Conservation (phyloP, 2,113 vertebrate species). For the Atlantisia rogersi region DNA sequence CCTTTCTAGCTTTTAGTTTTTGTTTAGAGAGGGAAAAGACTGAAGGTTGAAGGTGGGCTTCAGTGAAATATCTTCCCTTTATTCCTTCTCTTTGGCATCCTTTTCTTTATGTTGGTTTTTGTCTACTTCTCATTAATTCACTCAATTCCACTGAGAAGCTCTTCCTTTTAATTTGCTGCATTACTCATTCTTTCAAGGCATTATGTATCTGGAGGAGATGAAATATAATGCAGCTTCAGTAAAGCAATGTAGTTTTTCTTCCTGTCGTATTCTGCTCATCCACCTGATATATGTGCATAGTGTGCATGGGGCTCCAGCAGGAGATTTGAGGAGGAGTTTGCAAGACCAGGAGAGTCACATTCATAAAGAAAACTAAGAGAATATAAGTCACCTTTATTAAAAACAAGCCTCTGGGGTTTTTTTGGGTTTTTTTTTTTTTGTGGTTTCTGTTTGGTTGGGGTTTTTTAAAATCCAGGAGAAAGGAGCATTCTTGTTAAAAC, state of each 20-base stretch:
- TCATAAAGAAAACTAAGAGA: neutral
- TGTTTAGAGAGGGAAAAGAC: neutral
- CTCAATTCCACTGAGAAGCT: neutral
- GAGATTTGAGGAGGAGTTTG: neutral
- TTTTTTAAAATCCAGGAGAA: neutral
- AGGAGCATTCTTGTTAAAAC: neutral
- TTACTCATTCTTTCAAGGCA: neutral
- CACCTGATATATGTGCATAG: neutral
- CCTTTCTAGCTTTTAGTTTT: neutral
- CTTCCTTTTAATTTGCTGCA: neutral
- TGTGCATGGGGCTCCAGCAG: neutral
- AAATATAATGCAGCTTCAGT: neutral
- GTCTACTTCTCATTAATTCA: neutral
- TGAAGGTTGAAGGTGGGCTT: neutral
- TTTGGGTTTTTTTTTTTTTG: neutral
- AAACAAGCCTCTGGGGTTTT: neutral
- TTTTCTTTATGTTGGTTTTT: neutral
- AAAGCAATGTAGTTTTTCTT: neutral
- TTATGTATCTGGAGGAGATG: neutral
- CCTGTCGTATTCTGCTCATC: neutral
- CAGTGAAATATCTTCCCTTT: neutral
- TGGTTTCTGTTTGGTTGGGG: too few relatives aligned
- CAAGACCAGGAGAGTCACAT: neutral
- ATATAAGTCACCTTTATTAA: neutral
- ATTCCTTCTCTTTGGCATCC: neutral